phyloP scores from a whole-genome alignment of 1,140 invertebrate genomes.

The Ceratina australensis region DNA sequence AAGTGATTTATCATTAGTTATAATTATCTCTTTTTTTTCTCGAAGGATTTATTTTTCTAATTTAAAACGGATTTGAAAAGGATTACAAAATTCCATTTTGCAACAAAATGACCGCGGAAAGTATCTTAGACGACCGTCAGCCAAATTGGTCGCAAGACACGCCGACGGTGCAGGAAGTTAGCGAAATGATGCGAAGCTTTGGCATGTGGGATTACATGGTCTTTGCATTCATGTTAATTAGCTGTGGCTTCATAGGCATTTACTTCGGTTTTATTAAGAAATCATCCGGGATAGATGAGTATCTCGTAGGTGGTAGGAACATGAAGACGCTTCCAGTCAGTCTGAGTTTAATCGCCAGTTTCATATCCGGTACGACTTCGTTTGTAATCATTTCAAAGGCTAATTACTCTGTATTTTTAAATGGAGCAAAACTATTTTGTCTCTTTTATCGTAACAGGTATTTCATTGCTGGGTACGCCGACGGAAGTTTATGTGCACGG shows the following conservation, averaged over 20 bases:
- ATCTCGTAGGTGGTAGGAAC: constrained; percentile 90
- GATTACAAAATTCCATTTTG: constrained; percentile 52
- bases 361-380: constrained; percentile 67
- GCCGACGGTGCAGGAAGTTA: constrained; percentile 81
- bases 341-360: constrained; percentile 90
- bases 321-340: constrained; percentile 90
- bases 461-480: constrained; percentile 88
- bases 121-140: constrained; percentile 32
- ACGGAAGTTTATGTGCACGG: constrained; percentile 92
- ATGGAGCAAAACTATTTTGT: no score
- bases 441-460: constrained; percentile 60
- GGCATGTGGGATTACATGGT: constrained; percentile 85
- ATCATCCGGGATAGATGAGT: constrained; percentile 85
- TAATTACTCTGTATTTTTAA: background rate
- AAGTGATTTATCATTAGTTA: background rate
- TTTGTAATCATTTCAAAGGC: background rate
- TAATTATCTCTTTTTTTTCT: background rate
- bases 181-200: constrained; percentile 83
- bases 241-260: constrained; percentile 87
- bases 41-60: background rate
- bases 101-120: constrained; percentile 69
- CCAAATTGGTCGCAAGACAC: constrained; percentile 56
- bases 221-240: constrained; percentile 85
- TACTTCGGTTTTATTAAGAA: constrained; percentile 89
- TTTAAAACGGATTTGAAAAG: constrained; percentile 15